Base-by-base conservation (phyloP, 2,888 invertebrate species). In the Brenthis hecate region DNA sequence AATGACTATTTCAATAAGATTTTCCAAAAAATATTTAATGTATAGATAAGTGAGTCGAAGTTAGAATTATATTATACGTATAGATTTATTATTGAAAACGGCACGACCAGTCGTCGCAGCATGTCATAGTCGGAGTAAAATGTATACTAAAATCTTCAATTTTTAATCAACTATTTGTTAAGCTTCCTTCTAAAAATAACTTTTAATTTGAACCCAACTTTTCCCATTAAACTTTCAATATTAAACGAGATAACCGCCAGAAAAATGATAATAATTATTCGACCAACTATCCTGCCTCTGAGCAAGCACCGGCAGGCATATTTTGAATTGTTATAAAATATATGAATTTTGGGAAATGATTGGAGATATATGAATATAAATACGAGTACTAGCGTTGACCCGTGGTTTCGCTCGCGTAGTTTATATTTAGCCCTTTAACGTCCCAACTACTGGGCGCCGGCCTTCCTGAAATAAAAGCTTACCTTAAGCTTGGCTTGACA, bases 281-380 rank as follows among this genome's bases (percentile, higher is more conserved):
- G 69, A 66, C 57, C 61, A 69, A 65, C 69, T 62, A 69, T 66
- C 56, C 48, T 53, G 56, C 53, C 62, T 68, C 65, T 65, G 58
- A 47, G 54, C 19, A 32, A 6, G 48, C n/a, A 2, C 28, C 48
- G 11, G 36, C 32, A 60, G 51, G 48, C 51, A 70, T 70, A 57
- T 67, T 61, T 19, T 13, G 32, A 48, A 67, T 65, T 70, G 64
- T 70, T 70, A 54, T 62, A 11, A 54, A 63, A 56, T 54, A 56
- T 65, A 36, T 53, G 53, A 60, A 64, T 19, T 19, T 19, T 19
- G 19, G 50, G 55, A 51, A 56, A 56, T 61, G 55, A 67, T 66
- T 54, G 19, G 28, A 70, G 66, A 60, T 4, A 0, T 28, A 28
- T 3, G 3, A 28, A 28, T 28, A 28, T 28, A 28, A 4, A 19